Conservation (phyloP, 2,113 vertebrate species). For the Hemiscyllium ocellatum region DNA sequence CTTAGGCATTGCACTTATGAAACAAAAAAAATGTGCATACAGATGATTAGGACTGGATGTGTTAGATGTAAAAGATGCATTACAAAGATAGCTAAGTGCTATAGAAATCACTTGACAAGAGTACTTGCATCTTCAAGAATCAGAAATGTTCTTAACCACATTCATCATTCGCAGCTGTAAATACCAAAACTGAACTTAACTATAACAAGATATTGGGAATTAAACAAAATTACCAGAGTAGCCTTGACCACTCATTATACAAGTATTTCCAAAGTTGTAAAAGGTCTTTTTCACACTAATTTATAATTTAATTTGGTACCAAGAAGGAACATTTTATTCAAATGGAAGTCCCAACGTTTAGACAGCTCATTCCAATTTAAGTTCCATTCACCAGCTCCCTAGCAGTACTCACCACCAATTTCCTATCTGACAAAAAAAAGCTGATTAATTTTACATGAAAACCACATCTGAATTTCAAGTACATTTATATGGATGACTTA, state of each 20-base stretch:
- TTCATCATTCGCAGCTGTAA: neutral
- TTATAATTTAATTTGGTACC: neutral
- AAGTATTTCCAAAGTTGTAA: neutral
- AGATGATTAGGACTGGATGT: neutral
- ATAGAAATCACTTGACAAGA: neutral
- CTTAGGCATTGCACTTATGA: neutral
- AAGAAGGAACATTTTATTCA: neutral
- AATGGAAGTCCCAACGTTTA: neutral
- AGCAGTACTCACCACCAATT: neutral
- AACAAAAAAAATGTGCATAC: neutral
- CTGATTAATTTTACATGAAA: neutral
- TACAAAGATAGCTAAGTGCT: too few relatives aligned
- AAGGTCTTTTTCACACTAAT: neutral
- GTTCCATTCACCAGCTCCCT: neutral
- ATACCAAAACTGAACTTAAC: neutral
- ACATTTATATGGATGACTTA: slow-evolving; percentile 58
- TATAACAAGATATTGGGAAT: neutral
- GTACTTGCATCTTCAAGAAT: neutral
- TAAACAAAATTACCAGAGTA: neutral
- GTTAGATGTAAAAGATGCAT: too few relatives aligned
- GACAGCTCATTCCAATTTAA: neutral
- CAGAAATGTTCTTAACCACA: neutral
- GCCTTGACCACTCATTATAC: neutral
- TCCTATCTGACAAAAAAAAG: neutral
- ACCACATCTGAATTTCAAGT: slow-evolving; percentile 23